These are phyloP conservation scores for Nematopogon swammerdamellus DNA, from an alignment of 2,888 invertebrate species.

Conservation along the genomic window DNA sequence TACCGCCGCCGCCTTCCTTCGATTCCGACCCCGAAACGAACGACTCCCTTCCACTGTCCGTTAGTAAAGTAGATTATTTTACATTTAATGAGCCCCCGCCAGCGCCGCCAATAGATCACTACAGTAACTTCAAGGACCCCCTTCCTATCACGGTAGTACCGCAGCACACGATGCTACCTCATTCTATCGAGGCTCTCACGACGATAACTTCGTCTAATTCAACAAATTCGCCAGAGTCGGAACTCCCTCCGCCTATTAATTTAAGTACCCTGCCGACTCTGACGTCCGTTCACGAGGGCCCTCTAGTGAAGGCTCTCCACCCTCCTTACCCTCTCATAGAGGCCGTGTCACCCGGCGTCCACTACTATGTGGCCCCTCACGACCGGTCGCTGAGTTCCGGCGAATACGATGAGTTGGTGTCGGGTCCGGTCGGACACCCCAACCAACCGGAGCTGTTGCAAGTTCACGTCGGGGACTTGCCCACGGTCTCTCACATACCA, in stretches of 20 bases:
- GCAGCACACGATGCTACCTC: constrained; percentile 36
- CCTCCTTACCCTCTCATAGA: constrained; percentile 7
- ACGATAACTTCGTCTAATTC: constrained; percentile 44
- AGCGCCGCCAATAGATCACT: constrained; percentile 17
- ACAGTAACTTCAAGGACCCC: not conserved
- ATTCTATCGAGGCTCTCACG: constrained; percentile 39
- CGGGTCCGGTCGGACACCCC: constrained; percentile 34
- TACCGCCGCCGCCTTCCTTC: constrained; percentile 49
- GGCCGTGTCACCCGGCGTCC: not conserved
- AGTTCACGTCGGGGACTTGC: constrained; percentile 41
- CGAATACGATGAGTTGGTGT: constrained; percentile 30
- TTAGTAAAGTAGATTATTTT: not conserved
- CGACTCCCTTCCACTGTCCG: constrained; percentile 13
- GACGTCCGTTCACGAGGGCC: constrained; percentile 9
- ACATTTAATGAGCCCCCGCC: constrained; percentile 17
- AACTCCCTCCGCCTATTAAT: constrained; percentile 46
- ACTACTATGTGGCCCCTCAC: not conserved
- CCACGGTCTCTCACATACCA: constrained; percentile 45
- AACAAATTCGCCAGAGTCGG: constrained; percentile 38
- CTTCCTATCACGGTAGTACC: constrained; percentile 36
- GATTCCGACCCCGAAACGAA: constrained; percentile 31
- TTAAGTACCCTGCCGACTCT: constrained; percentile 35
- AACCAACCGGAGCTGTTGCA: constrained; percentile 39
- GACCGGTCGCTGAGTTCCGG: constrained; percentile 18
- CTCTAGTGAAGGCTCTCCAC: constrained; percentile 12